Conservation (phyloP, 2,797 vertebrate species). For the Graptemys geographica region DNA sequence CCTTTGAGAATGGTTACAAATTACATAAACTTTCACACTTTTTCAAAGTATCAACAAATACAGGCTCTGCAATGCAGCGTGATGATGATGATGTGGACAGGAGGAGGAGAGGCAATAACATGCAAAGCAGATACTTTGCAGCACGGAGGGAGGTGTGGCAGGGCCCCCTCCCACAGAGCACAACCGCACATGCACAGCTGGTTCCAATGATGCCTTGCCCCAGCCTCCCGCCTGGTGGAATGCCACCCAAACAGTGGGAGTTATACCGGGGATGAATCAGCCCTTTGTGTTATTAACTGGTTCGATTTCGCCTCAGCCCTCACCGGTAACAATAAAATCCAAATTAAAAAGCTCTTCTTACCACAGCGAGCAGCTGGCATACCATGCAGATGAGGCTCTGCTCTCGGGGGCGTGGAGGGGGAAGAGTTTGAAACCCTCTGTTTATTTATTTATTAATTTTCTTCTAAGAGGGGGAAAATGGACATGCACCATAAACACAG, state of each 20-base stretch:
- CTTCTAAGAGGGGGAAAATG: background rate
- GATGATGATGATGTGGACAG: background rate
- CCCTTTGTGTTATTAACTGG: background rate
- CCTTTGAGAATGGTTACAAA: background rate
- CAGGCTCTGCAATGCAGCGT: slow-evolving; percentile 10
- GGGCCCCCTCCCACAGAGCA: background rate
- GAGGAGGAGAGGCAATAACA: background rate
- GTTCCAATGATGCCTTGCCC: background rate
- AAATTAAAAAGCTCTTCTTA: slow-evolving; percentile 42
- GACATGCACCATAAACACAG: slow-evolving; percentile 65
- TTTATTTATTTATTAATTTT: slow-evolving; percentile 37
- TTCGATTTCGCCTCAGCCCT: slow-evolving; percentile 26
- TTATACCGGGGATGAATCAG: background rate
- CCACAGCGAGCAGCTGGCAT: slow-evolving; percentile 16
- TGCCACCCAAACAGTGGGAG: background rate
- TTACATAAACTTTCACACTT: background rate
- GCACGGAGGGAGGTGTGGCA: slow-evolving; percentile 10
- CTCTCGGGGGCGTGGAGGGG: background rate
- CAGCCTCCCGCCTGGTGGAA: background rate
- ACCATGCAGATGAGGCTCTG: background rate
- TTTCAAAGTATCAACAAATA: background rate
- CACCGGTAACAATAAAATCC: slow-evolving; percentile 37
- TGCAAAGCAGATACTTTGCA: background rate
- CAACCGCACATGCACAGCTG: background rate
- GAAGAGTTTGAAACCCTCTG: slow-evolving; percentile 33